Evolutionary conservation across 2,797 vertebrate genomes (phyloP).

Genomic region (Glossophaga mutica): DNA sequence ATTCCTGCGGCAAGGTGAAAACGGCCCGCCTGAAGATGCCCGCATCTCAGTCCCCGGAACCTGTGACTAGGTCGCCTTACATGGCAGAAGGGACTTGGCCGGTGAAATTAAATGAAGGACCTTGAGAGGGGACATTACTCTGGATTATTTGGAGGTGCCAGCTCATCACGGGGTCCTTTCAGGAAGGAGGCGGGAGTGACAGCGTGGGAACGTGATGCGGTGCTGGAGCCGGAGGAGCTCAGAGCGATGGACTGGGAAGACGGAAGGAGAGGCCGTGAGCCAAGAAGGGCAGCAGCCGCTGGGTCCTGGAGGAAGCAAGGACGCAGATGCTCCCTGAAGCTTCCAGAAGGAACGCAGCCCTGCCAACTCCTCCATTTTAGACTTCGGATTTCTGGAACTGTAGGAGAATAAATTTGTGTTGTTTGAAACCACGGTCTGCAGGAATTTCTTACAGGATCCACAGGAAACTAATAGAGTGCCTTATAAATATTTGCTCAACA

Average conservation of each 20-base stretch:
- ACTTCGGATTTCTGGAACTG: background rate
- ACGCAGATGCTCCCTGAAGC: background rate
- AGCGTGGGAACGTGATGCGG: accelerated
- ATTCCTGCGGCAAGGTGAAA: background rate
- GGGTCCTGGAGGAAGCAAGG: background rate
- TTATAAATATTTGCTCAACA: background rate
- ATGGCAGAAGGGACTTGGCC: background rate
- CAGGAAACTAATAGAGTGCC: background rate
- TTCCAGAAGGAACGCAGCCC: background rate
- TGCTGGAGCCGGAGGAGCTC: background rate
- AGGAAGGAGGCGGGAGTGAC: too few species aligned
- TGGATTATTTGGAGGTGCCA: background rate
- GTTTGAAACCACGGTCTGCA: background rate
- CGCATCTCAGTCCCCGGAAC: background rate
- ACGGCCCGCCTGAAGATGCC: background rate
- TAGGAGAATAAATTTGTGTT: background rate
- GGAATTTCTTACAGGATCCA: background rate
- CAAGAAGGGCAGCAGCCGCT: background rate
- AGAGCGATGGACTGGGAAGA: background rate
- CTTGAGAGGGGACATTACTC: background rate
- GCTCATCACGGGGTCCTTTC: background rate
- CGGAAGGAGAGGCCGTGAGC: background rate
- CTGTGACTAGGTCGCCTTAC: background rate
- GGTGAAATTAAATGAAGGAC: background rate
- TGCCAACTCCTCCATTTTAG: background rate